A percentile compares a stretch with the other conserved stretches of the same genome.
Evolutionary conservation across 53 echinoderm and acorn worm species (phyloP).

Genomic region (Temnopleurus reevesii): DNA sequence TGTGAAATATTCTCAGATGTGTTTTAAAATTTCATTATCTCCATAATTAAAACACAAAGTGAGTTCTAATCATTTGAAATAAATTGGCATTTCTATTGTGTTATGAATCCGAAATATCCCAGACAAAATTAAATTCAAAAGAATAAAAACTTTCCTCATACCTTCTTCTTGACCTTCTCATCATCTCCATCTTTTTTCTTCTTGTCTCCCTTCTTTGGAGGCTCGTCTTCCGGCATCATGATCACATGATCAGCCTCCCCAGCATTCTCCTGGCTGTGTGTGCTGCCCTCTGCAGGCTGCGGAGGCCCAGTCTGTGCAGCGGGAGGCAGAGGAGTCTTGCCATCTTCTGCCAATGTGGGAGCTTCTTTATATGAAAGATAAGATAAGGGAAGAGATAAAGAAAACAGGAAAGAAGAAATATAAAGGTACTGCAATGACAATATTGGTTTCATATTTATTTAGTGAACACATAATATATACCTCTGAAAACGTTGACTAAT

Average conservation of each 20-base stretch:
- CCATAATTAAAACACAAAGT: too few relatives aligned
- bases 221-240: constrained; percentile 88
- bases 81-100: too few relatives aligned
- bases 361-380: neutral
- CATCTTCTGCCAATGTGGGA: constrained; percentile 36
- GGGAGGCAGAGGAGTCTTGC: constrained; percentile 44
- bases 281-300: constrained; percentile 71
- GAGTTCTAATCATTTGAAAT: too few relatives aligned
- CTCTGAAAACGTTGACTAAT: too few relatives aligned
- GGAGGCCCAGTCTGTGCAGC: constrained; percentile 53
- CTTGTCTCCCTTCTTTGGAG: constrained; percentile 34
- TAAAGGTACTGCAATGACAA: neutral
- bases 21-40: too few relatives aligned
- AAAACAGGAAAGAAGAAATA: neutral
- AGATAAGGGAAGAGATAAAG: neutral
- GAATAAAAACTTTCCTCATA: too few relatives aligned
- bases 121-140: too few relatives aligned
- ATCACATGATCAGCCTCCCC: constrained; percentile 91
- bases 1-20: too few relatives aligned
- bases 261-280: constrained; percentile 77
- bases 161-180: constrained; percentile 76
- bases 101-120: too few relatives aligned
- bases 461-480: too few relatives aligned
- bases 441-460: too few relatives aligned
- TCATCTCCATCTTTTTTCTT: constrained; percentile 48